phyloP scores from a whole-genome alignment of 2,888 invertebrate genomes.

The Cheilosia scutellata region DNA sequence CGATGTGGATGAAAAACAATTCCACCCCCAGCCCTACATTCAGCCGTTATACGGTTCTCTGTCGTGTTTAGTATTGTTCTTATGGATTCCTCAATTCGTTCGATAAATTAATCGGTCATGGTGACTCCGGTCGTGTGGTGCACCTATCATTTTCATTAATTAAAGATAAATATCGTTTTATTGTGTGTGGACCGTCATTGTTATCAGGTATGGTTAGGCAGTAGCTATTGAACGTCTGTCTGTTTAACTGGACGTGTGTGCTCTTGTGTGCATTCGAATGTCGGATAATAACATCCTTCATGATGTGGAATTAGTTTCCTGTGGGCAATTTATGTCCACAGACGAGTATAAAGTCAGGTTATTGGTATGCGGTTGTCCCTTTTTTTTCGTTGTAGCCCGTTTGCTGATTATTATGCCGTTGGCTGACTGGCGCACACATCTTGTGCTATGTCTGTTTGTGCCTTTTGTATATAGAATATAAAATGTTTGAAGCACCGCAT shows the following conservation, averaged over 20 bases:
- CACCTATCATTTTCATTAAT: slow-evolving; percentile 76
- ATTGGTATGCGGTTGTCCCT: slow-evolving; percentile 28
- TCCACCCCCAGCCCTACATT: slow-evolving; percentile 11
- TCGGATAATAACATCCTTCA: slow-evolving; percentile 71
- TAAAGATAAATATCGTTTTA: slow-evolving; percentile 75
- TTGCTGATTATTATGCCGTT: slow-evolving; percentile 15
- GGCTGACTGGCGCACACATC: neutral
- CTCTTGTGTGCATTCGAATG: slow-evolving; percentile 48
- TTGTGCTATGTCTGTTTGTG: neutral
- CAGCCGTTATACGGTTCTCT: slow-evolving; percentile 20
- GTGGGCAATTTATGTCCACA: slow-evolving; percentile 71
- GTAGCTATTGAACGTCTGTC: slow-evolving; percentile 42
- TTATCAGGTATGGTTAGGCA: slow-evolving; percentile 50
- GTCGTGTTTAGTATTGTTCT: slow-evolving; percentile 63
- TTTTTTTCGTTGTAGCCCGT: slow-evolving; percentile 3
- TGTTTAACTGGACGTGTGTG: slow-evolving; percentile 12
- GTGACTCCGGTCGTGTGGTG: slow-evolving; percentile 69
- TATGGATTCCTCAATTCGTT: slow-evolving; percentile 68
- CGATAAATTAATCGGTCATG: slow-evolving; percentile 76
- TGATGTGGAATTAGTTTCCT: slow-evolving; percentile 73
- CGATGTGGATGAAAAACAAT: slow-evolving; percentile 68
- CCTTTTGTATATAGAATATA: neutral
- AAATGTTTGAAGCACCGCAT: slow-evolving; percentile 16
- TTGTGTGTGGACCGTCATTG: slow-evolving; percentile 72
- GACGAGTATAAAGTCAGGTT: slow-evolving; percentile 42